Evolutionary conservation across 2,797 vertebrate species (phyloP).

Genomic region (Tragopan temminckii): DNA sequence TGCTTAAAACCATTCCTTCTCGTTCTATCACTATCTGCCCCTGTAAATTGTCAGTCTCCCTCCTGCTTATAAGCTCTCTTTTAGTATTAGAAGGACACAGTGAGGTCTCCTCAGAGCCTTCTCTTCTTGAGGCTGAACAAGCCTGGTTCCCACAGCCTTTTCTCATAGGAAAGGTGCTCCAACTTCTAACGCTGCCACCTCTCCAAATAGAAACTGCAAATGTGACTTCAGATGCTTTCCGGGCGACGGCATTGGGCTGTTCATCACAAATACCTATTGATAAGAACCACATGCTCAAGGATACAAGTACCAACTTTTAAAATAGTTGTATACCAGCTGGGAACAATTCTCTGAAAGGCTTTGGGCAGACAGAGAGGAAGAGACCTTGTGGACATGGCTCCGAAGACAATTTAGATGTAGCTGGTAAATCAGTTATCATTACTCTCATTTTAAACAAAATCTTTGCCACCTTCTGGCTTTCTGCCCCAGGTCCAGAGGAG

Average conservation of each 20-base stretch:
- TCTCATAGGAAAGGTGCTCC: not conserved
- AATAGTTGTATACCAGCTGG: not conserved
- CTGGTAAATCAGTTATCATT: not conserved
- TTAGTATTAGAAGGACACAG: not conserved
- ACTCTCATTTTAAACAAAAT: not conserved
- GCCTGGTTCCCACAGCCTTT: not conserved
- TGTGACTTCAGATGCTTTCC: not conserved
- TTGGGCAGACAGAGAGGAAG: not conserved
- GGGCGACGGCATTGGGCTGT: not conserved
- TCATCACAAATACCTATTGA: not conserved
- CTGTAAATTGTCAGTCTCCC: not conserved
- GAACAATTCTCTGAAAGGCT: not conserved
- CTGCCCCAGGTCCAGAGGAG: not conserved
- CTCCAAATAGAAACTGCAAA: not conserved
- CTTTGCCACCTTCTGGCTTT: not conserved
- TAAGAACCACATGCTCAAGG: not conserved
- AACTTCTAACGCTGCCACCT: not conserved
- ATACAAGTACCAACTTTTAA: not conserved
- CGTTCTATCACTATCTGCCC: not conserved
- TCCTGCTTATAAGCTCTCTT: not conserved
- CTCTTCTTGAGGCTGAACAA: not conserved
- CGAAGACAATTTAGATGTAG: not conserved
- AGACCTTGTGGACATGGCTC: not conserved
- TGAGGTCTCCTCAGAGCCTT: not conserved
- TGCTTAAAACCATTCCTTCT: not conserved